These are phyloP conservation scores for Neogobius melanostomus DNA, from an alignment of 2,113 vertebrate genomes.

Conservation along the genomic window DNA sequence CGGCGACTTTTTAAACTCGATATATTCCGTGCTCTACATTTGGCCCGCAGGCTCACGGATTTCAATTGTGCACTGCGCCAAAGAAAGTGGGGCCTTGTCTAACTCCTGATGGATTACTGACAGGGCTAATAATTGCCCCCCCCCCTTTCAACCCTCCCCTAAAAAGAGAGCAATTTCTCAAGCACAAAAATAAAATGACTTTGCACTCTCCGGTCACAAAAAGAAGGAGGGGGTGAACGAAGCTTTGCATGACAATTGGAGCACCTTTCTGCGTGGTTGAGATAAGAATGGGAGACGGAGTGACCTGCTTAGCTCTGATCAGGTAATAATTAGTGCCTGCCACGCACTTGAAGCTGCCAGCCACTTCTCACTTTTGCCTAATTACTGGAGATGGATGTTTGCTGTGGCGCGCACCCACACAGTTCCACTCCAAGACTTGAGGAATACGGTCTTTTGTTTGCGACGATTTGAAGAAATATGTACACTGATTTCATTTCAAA, in stretches of 20 bases:
- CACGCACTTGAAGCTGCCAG: slow-evolving; percentile 48
- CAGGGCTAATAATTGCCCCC: slow-evolving; percentile 39
- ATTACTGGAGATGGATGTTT: slow-evolving; percentile 45
- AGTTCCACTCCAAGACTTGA: not conserved
- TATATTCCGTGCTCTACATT: slow-evolving; percentile 1
- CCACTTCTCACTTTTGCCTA: slow-evolving; percentile 47
- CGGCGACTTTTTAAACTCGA: not conserved
- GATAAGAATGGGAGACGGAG: slow-evolving; percentile 44
- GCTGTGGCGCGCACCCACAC: slow-evolving; percentile 11
- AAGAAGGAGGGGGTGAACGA: slow-evolving; percentile 22
- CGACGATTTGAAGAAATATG: no score
- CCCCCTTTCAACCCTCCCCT: no score
- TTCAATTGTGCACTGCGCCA: not conserved
- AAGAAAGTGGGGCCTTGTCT: slow-evolving; percentile 25
- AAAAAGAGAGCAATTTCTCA: slow-evolving; percentile 24
- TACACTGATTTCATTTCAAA: no score
- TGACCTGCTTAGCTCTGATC: slow-evolving; percentile 44
- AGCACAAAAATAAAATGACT: slow-evolving; percentile 1
- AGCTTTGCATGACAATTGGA: slow-evolving; percentile 38
- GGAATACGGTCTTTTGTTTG: no score
- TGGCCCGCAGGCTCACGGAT: not conserved
- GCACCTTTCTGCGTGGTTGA: slow-evolving; percentile 23
- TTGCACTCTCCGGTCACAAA: slow-evolving; percentile 13
- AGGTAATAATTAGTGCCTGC: slow-evolving; percentile 58
- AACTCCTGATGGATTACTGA: slow-evolving; percentile 30